Percentiles rank a stretch among this genome's conserved stretches.
phyloP scores from a whole-genome alignment of 2,113 vertebrate genomes.

The Lophura nycthemera region DNA sequence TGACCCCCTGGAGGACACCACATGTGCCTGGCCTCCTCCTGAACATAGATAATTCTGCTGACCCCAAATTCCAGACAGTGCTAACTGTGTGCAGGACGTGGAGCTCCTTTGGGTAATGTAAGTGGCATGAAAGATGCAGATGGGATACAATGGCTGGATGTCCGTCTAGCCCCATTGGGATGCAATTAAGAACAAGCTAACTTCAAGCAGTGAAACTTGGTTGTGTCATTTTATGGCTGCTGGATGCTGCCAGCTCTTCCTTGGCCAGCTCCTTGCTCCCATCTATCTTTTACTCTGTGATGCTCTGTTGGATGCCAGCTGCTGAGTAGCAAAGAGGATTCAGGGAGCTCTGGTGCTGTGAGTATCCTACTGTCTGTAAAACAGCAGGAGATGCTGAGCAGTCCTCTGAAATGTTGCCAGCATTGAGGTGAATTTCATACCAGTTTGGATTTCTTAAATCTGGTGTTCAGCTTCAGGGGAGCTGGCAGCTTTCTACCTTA shows the following conservation, averaged over 20 bases:
- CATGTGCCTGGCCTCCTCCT: no score
- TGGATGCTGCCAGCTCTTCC: neutral
- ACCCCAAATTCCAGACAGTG: neutral
- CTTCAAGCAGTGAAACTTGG: neutral
- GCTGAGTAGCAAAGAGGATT: neutral
- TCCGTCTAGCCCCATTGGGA: neutral
- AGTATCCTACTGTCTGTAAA: neutral
- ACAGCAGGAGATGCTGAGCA: neutral
- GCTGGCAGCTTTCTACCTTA: neutral
- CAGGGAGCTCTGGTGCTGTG: neutral
- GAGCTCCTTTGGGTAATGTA: neutral
- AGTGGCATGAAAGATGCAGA: rapidly evolving
- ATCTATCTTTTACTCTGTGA: neutral
- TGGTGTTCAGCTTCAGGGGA: neutral
- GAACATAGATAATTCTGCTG: neutral
- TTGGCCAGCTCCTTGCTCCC: neutral
- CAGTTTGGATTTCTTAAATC: neutral
- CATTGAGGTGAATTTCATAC: neutral
- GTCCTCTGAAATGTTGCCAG: neutral
- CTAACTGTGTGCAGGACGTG: neutral
- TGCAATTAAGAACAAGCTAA: neutral
- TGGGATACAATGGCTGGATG: neutral
- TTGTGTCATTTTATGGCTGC: neutral
- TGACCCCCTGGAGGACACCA: neutral
- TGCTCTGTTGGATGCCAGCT: neutral